Conservation (phyloP, 2,888 invertebrate species). For the Tenthredo distinguenda region DNA sequence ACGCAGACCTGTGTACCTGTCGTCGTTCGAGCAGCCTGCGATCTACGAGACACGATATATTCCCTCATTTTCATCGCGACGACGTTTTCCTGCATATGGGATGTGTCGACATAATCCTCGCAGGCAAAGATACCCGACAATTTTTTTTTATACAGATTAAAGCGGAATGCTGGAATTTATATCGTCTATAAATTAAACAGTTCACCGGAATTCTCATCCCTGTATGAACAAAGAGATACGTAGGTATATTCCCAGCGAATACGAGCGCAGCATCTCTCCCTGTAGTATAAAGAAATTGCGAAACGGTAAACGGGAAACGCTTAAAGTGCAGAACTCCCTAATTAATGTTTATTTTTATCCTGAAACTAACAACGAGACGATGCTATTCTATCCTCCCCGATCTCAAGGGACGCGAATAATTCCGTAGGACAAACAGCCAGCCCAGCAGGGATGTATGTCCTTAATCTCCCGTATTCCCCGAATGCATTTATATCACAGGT, state of each 20-base stretch:
- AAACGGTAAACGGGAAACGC: not conserved
- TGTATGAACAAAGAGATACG: not conserved
- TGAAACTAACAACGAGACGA: not conserved
- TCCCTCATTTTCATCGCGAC: not conserved
- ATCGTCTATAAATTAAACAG: no score
- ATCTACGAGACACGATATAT: not conserved
- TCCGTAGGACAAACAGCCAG: not conserved
- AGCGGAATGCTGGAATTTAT: no score
- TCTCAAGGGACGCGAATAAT: constrained; percentile 18
- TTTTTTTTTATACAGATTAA: not conserved
- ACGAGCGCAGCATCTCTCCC: not conserved
- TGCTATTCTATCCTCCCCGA: not conserved
- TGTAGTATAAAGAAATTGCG: not conserved
- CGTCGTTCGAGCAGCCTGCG: not conserved
- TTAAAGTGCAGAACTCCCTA: not conserved
- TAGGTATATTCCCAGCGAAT: not conserved
- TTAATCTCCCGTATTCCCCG: not conserved
- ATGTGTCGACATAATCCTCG: not conserved
- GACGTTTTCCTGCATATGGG: not conserved
- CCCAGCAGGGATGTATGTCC: not conserved
- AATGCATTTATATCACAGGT: not conserved
- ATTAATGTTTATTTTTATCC: constrained; percentile 10
- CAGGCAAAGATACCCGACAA: not conserved
- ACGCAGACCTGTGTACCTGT: not conserved
- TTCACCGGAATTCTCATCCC: no score